These are phyloP conservation scores for Ochropleura plecta DNA, from an alignment of 2,888 invertebrate species.

Conservation along the genomic window DNA sequence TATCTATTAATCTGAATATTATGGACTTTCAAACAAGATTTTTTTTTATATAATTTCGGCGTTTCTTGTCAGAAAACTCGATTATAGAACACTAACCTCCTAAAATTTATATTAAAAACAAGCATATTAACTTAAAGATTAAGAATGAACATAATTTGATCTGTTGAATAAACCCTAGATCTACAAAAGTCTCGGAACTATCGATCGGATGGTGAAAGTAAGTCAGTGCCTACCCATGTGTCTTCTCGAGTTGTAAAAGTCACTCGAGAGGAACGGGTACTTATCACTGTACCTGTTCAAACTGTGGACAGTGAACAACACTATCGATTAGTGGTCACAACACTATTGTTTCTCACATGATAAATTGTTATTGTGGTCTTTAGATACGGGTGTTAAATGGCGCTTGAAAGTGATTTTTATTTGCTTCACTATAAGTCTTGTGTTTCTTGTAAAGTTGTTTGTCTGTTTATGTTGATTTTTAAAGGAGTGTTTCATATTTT, in stretches of 20 bases:
- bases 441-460: background rate
- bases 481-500: background rate
- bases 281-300: constrained; percentile 53
- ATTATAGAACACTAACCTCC: background rate
- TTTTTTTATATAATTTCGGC: background rate
- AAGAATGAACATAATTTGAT: background rate
- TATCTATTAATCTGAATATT: background rate
- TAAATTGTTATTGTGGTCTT: constrained; percentile 45
- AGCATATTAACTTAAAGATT: no score
- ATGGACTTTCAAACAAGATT: background rate
- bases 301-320: constrained; percentile 35
- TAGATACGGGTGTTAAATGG: constrained; percentile 30
- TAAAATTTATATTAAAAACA: background rate
- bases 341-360: constrained; percentile 54
- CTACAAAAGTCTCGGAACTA: background rate
- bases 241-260: constrained; percentile 61
- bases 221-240: constrained; percentile 45
- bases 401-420: constrained; percentile 41
- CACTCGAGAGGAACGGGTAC: constrained; percentile 49
- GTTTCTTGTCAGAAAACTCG: background rate
- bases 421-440: background rate
- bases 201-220: constrained; percentile 51
- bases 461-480: background rate
- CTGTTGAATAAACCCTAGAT: background rate
- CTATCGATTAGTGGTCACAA: constrained; percentile 42